A percentile compares a stretch with the other conserved stretches of the same genome.
Evolutionary conservation across 2,888 invertebrate genomes (phyloP).

Genomic region (Disparrhopalites patrizii): DNA sequence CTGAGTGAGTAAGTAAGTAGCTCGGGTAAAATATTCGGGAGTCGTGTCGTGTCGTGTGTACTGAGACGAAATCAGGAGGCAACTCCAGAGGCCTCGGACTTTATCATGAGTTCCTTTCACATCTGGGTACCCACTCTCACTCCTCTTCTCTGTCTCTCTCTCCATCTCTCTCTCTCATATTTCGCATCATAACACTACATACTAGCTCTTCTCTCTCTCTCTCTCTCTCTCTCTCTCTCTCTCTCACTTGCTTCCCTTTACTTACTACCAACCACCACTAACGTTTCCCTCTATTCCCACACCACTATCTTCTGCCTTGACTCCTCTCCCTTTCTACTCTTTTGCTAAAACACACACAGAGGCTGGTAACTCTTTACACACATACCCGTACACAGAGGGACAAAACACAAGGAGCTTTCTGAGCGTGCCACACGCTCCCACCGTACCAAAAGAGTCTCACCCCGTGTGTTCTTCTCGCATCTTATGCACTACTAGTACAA

Average conservation of each 20-base stretch:
- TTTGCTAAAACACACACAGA: background rate
- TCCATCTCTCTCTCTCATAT: too few species aligned
- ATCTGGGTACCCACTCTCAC: slow-evolving; percentile 20
- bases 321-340: background rate
- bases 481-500: background rate
- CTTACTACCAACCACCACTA: background rate
- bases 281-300: background rate
- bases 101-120: slow-evolving; percentile 28
- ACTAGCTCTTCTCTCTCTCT: background rate
- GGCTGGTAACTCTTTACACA: background rate
- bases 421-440: slow-evolving; percentile 1
- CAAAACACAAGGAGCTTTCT: background rate
- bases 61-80: slow-evolving; percentile 45
- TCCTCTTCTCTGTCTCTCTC: too few species aligned
- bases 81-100: slow-evolving; percentile 44
- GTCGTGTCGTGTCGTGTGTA: slow-evolving; percentile 33
- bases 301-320: too few species aligned
- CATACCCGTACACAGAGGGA: background rate
- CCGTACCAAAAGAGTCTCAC: background rate
- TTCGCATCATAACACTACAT: too few species aligned
- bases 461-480: background rate
- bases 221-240: slow-evolving; percentile 1
- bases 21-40: slow-evolving; percentile 31
- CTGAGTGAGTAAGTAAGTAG: slow-evolving; percentile 26
- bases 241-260: background rate